Evolutionary conservation across 2,113 vertebrate species (phyloP), one percentile per base, ranked within the genome.

Genomic region (Gambusia holbrooki): DNA sequence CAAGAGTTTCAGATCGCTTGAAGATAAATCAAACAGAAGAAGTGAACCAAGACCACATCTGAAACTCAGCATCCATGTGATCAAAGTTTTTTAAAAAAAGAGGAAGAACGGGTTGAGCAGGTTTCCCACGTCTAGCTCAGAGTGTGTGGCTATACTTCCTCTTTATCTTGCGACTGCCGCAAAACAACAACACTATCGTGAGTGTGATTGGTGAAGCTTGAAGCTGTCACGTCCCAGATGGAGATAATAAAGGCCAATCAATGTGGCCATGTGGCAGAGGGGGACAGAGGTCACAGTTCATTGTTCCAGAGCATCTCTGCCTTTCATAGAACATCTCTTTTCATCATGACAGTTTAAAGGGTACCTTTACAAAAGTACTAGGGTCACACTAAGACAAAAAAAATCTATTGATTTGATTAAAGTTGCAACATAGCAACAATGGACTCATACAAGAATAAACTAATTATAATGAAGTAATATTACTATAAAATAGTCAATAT

Each of bases 121-220:
- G 7, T 19, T 54, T 54, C 22, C 6, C 45, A 51, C 14, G 14
- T 19, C n/a, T n/a, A 42, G 0, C 45, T 27, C 13, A 71, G 62
- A 79, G 29, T 51, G 32, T 15, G 10, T 35, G 8, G 67, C 29
- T 54, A 10, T 2, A 2, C 83, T 83, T 81, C 40, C 86, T 30
- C 42, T 58, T 40, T 15, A 37, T 62, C 19, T 32, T 45, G 27
- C 1, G n/a, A n/a, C 29, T 28, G 22, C 9, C 22, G 19, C 17
- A 13, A 71, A 61, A 32, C 28, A 45, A 1, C 28, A 45, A 1
- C 35, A 13, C 62, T 67, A 75, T 71, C 25, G 28, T 63, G 45
- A 28, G 33, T 66, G 82, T 90, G 89, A 91, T 87, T 90, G 90
- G 87, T 82, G 32, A 33, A 83, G 71, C 28, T 19, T 62, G 33